Base-by-base conservation (phyloP, 2,113 vertebrate genomes). In the Gadus macrocephalus region DNA sequence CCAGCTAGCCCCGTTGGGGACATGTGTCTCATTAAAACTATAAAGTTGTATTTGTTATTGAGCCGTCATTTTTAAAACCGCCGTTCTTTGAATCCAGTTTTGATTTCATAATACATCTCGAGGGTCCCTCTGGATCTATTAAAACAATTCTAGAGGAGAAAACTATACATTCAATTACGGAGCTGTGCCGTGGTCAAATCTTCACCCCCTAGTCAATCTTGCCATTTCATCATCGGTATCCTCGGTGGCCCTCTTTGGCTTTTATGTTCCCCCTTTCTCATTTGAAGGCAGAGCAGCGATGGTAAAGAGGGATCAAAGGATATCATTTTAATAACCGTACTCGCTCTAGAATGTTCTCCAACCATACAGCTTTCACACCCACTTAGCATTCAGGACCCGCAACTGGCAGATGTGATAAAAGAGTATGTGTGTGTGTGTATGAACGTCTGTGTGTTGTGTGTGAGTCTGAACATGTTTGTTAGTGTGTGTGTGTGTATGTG, bases 271-370 rank as follows among this genome's bases (percentile, higher is more conserved):
- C 55, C 55, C 25, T 81, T 74, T 83, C 78, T 78, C 79, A 75
- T 60, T 73, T 58, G 79, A 71, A 16, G 59, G 69, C 69, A 53
- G 64, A 81, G 80, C 70, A 80, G 78, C 67, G 69, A 77, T 75
- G 79, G 68, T 64, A 67, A 77, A 72, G 75, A 35, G 60, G 74
- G 83, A 87, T 88, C 83, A 89, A 86, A 89, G 73, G 63, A 73
- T 71, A 58, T 79, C 84, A 88, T 87, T 81, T 88, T 88, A 88
- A 88, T 83, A 79, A 88, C 74, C 82, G 73, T 74, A 75, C 49
- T 53, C 75, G 68, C 76, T 79, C 76, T 49, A 53, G 69, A 76
- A 58, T 75, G 16, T 68, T 85, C 76, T 75, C 60, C 77, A 68
- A 68, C 83, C 70, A 19, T 64, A 69, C 19, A 63, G n/a, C 67